Conservation (phyloP, 2,888 invertebrate genomes). For the Drosophila mettleri region DNA sequence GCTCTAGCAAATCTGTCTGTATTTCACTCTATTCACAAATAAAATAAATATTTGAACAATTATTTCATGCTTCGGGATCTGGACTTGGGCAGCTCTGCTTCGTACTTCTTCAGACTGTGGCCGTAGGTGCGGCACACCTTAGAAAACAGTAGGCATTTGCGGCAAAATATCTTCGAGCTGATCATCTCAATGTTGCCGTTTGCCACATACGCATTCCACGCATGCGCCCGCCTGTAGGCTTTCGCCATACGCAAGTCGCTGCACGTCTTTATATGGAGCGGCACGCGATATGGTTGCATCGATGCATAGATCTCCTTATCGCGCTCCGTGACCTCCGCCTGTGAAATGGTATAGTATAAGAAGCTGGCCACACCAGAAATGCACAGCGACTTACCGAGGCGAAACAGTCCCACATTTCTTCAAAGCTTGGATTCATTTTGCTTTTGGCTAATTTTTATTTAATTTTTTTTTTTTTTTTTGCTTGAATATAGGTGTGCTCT, state of each 20-base stretch:
- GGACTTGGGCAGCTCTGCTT: slow-evolving; percentile 6
- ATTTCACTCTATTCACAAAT: background rate
- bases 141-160: slow-evolving; percentile 51
- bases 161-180: slow-evolving; percentile 32
- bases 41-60: background rate
- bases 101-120: slow-evolving; percentile 23
- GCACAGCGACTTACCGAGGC: slow-evolving; percentile 17
- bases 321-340: background rate
- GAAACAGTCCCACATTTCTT: slow-evolving; percentile 33
- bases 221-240: slow-evolving; percentile 41
- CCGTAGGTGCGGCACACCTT: slow-evolving; percentile 40
- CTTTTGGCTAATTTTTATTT: background rate
- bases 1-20: background rate
- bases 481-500: no score
- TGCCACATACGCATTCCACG: background rate
- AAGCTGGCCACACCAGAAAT: background rate
- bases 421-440: slow-evolving; percentile 36
- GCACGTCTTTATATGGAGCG: slow-evolving; percentile 1
- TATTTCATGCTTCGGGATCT: no score
- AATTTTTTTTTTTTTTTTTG: no score
- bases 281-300: slow-evolving; percentile 39
- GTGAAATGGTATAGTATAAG: no score
- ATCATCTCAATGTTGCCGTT: slow-evolving; percentile 42
- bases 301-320: slow-evolving; percentile 26
- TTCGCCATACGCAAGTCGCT: slow-evolving; percentile 29